Evolutionary conservation across 2,888 invertebrate species (phyloP).

Genomic region (Oligia latruncula): DNA sequence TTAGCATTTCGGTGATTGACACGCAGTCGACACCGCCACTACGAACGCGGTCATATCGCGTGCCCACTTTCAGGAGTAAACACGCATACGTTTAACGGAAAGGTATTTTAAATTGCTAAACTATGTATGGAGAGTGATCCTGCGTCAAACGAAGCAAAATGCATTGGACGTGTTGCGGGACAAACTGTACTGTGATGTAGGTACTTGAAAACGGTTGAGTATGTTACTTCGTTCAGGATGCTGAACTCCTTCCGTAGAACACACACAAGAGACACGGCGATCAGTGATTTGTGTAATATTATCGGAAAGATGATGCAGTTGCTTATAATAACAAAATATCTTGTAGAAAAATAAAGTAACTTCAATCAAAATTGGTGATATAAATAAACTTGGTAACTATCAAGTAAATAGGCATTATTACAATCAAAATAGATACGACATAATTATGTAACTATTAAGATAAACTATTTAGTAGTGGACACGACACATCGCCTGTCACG

Average conservation of each 20-base stretch:
- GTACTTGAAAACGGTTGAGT: background rate
- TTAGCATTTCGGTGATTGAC: slow-evolving; percentile 44
- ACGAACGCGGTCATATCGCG: slow-evolving; percentile 19
- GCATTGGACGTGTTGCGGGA: slow-evolving; percentile 9
- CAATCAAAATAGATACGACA: slow-evolving; percentile 41
- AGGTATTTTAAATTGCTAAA: slow-evolving; percentile 50
- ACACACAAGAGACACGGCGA: background rate
- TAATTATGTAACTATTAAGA: slow-evolving; percentile 40
- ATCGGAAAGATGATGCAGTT: background rate
- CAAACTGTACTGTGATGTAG: background rate
- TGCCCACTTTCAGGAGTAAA: slow-evolving; percentile 33
- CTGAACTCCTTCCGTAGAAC: background rate
- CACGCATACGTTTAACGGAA: slow-evolving; percentile 23
- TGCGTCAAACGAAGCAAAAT: slow-evolving; percentile 41
- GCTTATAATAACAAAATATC: background rate
- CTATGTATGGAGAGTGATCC: slow-evolving; percentile 31
- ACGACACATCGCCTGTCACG: slow-evolving; percentile 73
- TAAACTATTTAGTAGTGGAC: slow-evolving; percentile 67
- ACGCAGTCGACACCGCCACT: slow-evolving; percentile 24
- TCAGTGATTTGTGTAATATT: background rate
- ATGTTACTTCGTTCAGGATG: background rate
- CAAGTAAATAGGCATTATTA: slow-evolving; percentile 29
- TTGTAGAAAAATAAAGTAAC: background rate
- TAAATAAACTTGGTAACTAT: background rate
- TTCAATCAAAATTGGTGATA: background rate